Base-by-base conservation (phyloP, 2,113 vertebrate genomes). In the Myotis brandtii region DNA sequence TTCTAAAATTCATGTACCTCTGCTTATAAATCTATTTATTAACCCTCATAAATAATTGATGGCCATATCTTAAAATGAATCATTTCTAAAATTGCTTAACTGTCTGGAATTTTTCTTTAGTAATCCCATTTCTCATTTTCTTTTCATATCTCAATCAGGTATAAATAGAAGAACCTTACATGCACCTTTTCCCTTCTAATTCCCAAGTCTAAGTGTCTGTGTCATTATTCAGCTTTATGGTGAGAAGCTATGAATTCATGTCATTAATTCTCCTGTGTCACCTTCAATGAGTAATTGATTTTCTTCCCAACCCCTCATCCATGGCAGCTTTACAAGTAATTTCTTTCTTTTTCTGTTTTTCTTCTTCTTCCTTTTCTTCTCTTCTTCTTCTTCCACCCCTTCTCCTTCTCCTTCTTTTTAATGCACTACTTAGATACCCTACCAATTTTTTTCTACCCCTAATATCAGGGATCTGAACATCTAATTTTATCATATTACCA, bases 1-100 rank as follows among this genome's bases (percentile, higher is more conserved):
- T 96, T 90, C 72, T 96, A 82, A 66, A 97, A 97, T 95, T 64
- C 67, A 56, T 91, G 93, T 94, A 93, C 52, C 48, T 81, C 50
- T 86, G 94, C 93, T 86, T 92, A 82, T 89, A 96, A 96, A 95
- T 96, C 89, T 96, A 92, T 97, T 97, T 98, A 96, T 97, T 98
- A 96, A 93, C 89, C 46, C 92, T 92, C 50, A 96, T 86, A 97
- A 96, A 96, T 93, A 96, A 97, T 90, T 95, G 87, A 96, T 95
- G 34, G 6, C 14, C 62, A 92, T 97, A 96, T 84, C 88, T 89
- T 93, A 89, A 94, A 98, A 94, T 95, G 90, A 93, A 93, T 95
- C 89, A 94, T 97, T 95, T 82, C 50, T 90, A 77, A 86, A 95
- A 97, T 69, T 80, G 23, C 67, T 95, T 92, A 95, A 95, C 79